Conservation (phyloP, 1,140 invertebrate genomes). For the Cotesia chilonis region DNA sequence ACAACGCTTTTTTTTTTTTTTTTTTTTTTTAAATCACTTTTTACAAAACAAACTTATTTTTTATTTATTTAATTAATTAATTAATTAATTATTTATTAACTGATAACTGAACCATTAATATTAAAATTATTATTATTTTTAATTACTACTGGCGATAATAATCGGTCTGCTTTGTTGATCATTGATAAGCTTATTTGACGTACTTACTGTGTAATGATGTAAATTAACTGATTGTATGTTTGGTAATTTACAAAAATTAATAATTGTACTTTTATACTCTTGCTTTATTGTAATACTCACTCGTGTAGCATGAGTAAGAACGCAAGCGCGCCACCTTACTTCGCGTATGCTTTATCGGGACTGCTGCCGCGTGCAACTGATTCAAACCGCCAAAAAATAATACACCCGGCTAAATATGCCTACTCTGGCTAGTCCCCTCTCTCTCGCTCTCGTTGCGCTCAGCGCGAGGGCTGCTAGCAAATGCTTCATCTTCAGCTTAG, state of each 20-base stretch:
- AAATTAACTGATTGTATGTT: too few species aligned
- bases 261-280: neutral
- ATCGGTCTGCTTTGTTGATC: too few species aligned
- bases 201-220: too few species aligned
- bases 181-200: too few species aligned
- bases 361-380: conserved; percentile 35
- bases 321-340: conserved; percentile 27
- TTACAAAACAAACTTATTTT: neutral
- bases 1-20: neutral
- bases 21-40: too few species aligned
- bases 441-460: neutral
- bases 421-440: too few species aligned
- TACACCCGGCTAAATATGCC: neutral
- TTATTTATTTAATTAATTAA: neutral
- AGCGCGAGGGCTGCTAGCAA: neutral
- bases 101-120: neutral
- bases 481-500: neutral
- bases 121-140: too few species aligned
- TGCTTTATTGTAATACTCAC: neutral
- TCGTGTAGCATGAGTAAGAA: conserved; percentile 12
- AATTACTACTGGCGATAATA: too few species aligned
- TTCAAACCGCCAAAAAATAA: conserved; percentile 38
- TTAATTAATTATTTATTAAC: conserved; percentile 6
- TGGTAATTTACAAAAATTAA: neutral
- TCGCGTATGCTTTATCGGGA: neutral